Evolutionary conservation across 2,888 invertebrate genomes (phyloP), one percentile per base, ranked within the genome.

Genomic region (Campoplex nolae): DNA sequence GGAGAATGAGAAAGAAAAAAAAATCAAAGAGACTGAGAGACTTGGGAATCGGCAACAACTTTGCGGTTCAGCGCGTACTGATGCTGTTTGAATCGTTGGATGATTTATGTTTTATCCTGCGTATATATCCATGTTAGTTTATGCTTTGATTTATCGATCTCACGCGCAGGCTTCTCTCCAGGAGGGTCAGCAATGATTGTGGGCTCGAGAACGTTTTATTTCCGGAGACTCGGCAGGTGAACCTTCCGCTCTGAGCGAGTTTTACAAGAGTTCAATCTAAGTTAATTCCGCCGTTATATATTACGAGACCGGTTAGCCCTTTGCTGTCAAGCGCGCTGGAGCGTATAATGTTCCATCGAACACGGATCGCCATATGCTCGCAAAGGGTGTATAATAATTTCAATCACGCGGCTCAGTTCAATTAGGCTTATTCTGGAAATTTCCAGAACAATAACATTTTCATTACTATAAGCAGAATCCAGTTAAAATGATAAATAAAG

Each of bases 111-210:
- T 84, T 84, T 73, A 67, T 74, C 83, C 84, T 86, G 71, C 73
- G 68, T 38, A 56, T 51, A 16, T 54, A 28, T 71, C 54, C 54
- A 18, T 68, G 73, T 81, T 42, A 35, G 73, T 65, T 54, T 82
- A 48, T 76, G 75, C 83, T 85, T 86, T 89, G 89, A 89, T 88
- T 89, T 88, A 89, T 89, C 77, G 86, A 84, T 81, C 78, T 75
- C 75, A 78, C 77, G 80, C 58, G 81, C 68, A 75, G 48, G 32
- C 58, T 74, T 67, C 75, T 82, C 82, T 58, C 70, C 67, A 67
- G 84, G 51, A 78, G 68, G 82, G 78, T 79, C 82, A 84, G 84
- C 65, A 42, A 62, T 42, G 67, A 76, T 74, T 74, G 78, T 82
- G 81, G 84, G 87, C 77, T 65, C 51, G 75, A 83, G 32, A 74